Evolutionary conservation across 2,888 invertebrate genomes (phyloP), one percentile per base, ranked within the genome.

Genomic region (Alviniconcha strummeri): DNA sequence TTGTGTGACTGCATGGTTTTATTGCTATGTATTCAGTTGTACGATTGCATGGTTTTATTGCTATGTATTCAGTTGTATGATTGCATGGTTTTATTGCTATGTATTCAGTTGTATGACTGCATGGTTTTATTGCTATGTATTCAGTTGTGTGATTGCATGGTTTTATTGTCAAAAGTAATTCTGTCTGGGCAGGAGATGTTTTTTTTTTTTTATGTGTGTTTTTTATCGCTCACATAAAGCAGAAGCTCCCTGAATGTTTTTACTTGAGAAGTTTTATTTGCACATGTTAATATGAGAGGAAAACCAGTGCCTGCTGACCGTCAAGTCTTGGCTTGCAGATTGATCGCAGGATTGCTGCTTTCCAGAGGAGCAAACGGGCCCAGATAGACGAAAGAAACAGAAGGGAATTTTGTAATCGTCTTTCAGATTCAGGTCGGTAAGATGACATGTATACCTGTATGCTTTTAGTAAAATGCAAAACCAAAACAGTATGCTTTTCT

Each of bases 371-470:
- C 87, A 97, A 97, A 94, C 95, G 97, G 64, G 95, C 95, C 85
- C 97, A 97, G 94, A 95, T 96, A 9, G 96, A 97, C 94, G 91
- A 95, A 9, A 95, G 95, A 86, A 97, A 97, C 92, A 95, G 96
- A 52, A 95, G 96, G 87, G 97, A 97, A 92, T 97, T 97, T 92
- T 96, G 96, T 81, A 84, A 84, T 86, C 80, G 87, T 87, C 8
- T 86, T 87, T 83, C 87, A 85, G 52, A 83, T 85, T n/a, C 85
- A 88, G 82, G 87, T 88, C 86, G 86, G 89, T 89, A 74, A 5
- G 52, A 13, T 74, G 13, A 52, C 11, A 13, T 52, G 8, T 52
- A 52, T 5, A 13, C 7, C n/a, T n/a, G 36, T 74, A 7, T 13
- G 6, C n/a, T 11, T 69, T 69, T 69, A 5, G 17, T n/a, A 69